These are phyloP conservation scores for Quadriops clusia DNA, from an alignment of 2,888 invertebrate species.

Conservation along the genomic window DNA sequence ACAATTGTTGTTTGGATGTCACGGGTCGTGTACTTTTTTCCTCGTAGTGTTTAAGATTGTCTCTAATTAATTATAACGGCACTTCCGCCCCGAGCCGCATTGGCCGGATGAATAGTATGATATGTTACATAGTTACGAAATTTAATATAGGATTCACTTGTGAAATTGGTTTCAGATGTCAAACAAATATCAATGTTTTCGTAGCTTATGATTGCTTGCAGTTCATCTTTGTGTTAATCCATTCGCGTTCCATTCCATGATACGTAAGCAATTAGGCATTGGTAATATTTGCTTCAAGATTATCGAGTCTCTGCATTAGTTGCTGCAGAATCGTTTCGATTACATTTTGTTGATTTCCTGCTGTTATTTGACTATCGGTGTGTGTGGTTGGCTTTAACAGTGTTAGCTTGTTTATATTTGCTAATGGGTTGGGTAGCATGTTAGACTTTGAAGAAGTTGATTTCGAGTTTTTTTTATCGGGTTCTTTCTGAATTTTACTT, in stretches of 20 bases:
- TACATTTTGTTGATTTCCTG: neutral
- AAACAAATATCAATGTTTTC: neutral
- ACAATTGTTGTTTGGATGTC: too few relatives aligned
- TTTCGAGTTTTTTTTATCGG: too few relatives aligned
- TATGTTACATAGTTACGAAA: neutral
- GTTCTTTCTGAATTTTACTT: too few relatives aligned
- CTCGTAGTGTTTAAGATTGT: too few relatives aligned
- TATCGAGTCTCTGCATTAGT: too few relatives aligned
- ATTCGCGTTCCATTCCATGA: conserved; percentile 4
- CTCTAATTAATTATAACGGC: too few relatives aligned
- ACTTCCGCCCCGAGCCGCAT: neutral
- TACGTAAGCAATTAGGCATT: neutral
- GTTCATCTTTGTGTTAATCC: conserved; percentile 5
- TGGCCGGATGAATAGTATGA: neutral
- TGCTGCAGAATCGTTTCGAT: neutral
- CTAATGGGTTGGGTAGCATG: too few relatives aligned
- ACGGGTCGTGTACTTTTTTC: too few relatives aligned
- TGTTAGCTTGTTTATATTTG: neutral
- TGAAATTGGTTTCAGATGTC: too few relatives aligned
- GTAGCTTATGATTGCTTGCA: neutral
- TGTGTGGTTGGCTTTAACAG: neutral
- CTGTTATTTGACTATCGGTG: conserved; percentile 1
- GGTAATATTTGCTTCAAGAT: neutral
- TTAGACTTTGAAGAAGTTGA: too few relatives aligned
- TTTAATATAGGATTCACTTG: conserved; percentile 2